Base-by-base conservation (phyloP, 2,113 vertebrate genomes). In the Vimba vimba region DNA sequence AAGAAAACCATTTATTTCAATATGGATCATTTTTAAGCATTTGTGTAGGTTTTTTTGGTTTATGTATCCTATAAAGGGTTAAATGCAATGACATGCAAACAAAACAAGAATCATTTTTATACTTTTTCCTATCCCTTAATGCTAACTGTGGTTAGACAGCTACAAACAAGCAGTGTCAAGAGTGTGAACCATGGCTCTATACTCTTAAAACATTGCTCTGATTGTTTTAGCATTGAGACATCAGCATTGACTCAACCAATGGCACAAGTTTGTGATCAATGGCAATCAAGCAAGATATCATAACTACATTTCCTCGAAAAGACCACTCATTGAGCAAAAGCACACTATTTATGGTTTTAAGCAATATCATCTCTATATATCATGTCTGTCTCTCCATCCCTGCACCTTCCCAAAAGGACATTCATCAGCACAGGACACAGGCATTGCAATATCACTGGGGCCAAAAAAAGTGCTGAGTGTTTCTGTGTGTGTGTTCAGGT, bases 361-460 rank as follows among this genome's bases (percentile, higher is more conserved):
- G 45, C 45, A 27, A 77, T 47, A 47, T 47, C 68, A 71, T 43
- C 19, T 39, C 9, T 71, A 71, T 71, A 12, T 71, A 69, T 66
- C 33, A 45, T 17, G 13, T 13, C 2, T 45, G 13, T 47, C 36
- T 60, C 62, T 25, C 12, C 47, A 11, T 64, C 39, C n/a, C 23
- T 62, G 60, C 25, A 45, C 33, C 13, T 30, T 52, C 12, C 50
- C 66, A 71, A 74, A 86, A 74, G 78, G 86, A 79, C 47, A 33
- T 68, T 66, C 62, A 52, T 81, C 86, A 87, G 82, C 62, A 86
- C 66, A 73, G 77, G 69, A 81, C 82, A 85, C 33, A 78, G 50
- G 4, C 78, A 85, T 59, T 60, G 64, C 64, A 82, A 64, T 74
- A 71, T 88, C 19, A 57, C 85, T 45, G 55, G 25, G 79, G 36